A percentile compares a stretch with the other conserved stretches of the same genome.
Conservation (phyloP, 2,888 invertebrate species). For the Eupsilia transversa region DNA sequence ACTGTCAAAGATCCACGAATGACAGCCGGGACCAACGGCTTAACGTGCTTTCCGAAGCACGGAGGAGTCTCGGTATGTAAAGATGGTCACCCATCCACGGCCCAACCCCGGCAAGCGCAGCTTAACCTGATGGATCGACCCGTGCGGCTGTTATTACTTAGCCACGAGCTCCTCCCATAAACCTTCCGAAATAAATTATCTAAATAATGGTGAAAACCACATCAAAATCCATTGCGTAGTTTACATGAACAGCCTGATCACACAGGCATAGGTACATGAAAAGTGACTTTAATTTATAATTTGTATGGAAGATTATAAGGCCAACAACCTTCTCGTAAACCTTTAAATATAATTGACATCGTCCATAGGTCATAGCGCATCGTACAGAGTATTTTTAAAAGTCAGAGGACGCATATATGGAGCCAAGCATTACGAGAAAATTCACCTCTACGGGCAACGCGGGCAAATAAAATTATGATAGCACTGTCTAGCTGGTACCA, state of each 20-base stretch:
- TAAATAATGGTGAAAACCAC: neutral
- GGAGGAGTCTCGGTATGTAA: no score
- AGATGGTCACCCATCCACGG: no score
- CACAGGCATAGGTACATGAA: neutral
- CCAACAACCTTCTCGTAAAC: constrained; percentile 11
- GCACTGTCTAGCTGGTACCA: constrained; percentile 69
- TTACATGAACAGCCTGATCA: neutral
- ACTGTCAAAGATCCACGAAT: no score
- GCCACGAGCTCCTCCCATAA: no score
- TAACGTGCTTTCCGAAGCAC: no score
- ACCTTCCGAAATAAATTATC: neutral
- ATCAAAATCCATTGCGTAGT: neutral
- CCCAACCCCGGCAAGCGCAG: no score
- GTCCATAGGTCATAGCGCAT: constrained; percentile 26
- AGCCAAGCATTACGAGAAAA: constrained; percentile 61
- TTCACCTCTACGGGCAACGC: constrained; percentile 59
- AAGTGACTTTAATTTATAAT: neutral
- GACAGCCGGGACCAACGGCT: no score
- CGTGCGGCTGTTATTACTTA: no score
- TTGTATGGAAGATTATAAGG: constrained; percentile 6
- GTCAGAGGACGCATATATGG: constrained; percentile 44
- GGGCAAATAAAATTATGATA: constrained; percentile 74
- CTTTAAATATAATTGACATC: constrained; percentile 25
- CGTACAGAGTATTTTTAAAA: constrained; percentile 51
- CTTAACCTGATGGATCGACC: no score